These are phyloP conservation scores for Helicoverpa zea DNA, from an alignment of 1,140 invertebrate genomes.

Conservation along the genomic window DNA sequence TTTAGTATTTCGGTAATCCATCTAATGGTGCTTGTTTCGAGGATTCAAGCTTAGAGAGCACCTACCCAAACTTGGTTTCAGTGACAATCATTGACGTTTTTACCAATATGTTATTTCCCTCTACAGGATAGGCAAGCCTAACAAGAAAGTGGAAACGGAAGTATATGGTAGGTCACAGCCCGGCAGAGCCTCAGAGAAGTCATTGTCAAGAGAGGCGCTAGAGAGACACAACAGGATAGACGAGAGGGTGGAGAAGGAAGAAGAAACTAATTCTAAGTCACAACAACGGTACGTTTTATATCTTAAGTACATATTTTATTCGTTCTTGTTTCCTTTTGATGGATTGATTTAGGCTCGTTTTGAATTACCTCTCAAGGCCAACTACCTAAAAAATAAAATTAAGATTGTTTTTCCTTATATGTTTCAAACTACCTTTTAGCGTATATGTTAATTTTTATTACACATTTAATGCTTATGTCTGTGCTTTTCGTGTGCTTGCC, in stretches of 20 bases:
- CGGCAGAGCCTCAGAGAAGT: conserved; percentile 82
- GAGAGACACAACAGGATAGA: conserved; percentile 71
- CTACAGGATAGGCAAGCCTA: conserved; percentile 91
- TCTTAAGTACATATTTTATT: too few relatives aligned
- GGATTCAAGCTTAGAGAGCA: not conserved
- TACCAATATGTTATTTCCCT: conserved; percentile 10
- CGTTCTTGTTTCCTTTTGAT: not conserved
- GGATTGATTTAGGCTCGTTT: too few relatives aligned
- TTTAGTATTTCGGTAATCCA: not conserved
- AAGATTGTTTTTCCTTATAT: too few relatives aligned
- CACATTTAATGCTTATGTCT: too few relatives aligned
- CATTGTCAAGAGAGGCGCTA: conserved; percentile 74
- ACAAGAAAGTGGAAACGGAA: conserved; percentile 88
- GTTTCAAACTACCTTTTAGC: too few relatives aligned
- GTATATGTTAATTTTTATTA: too few relatives aligned
- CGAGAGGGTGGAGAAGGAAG: conserved; percentile 57
- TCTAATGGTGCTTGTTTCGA: not conserved
- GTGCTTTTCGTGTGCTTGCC: too few relatives aligned
- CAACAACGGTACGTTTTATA: conserved; percentile 58
- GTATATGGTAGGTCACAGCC: conserved; percentile 83
- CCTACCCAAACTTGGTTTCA: too few relatives aligned
- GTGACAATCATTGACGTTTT: too few relatives aligned
- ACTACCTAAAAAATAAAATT: too few relatives aligned
- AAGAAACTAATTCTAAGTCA: conserved; percentile 75
- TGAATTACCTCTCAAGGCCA: too few relatives aligned